These are phyloP conservation scores for Pocillopora damicornis DNA, from an alignment of 64 coral and sea anemone genomes.

Conservation along the genomic window DNA sequence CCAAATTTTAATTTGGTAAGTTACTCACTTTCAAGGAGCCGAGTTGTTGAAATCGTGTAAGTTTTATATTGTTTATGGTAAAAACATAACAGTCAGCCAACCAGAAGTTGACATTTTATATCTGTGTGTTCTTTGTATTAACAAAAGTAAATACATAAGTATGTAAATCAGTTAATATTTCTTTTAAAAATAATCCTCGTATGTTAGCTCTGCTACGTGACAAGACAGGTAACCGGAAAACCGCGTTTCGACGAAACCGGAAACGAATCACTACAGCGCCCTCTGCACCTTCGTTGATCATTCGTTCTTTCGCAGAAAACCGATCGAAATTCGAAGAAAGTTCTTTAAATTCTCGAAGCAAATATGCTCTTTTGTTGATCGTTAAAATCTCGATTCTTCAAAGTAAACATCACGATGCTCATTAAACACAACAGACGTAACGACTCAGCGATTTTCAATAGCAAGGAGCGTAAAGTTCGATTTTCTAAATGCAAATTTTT, in stretches of 20 bases:
- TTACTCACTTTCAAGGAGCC: neutral
- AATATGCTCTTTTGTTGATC: neutral
- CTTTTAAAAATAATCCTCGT: slow-evolving; percentile 35
- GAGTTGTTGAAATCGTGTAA: too few species aligned
- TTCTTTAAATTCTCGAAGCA: neutral
- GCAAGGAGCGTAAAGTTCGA: neutral
- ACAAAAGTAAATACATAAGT: slow-evolving; percentile 22
- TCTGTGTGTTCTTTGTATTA: slow-evolving; percentile 11
- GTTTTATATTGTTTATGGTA: too few species aligned
- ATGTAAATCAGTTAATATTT: slow-evolving; percentile 36
- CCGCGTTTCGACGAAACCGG: slow-evolving; percentile 14
- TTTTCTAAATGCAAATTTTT: slow-evolving; percentile 30
- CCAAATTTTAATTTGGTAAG: neutral
- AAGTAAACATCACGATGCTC: neutral
- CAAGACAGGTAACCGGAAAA: slow-evolving; percentile 33
- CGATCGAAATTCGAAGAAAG: slow-evolving; percentile 18
- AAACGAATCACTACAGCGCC: slow-evolving; percentile 12
- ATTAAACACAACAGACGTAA: neutral
- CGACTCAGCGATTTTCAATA: neutral
- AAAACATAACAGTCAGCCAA: neutral
- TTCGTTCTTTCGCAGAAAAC: neutral
- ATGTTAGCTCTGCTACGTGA: slow-evolving; percentile 29
- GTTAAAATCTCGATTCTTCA: neutral
- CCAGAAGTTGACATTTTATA: neutral
- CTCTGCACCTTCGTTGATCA: neutral